Conservation (phyloP, 2,888 invertebrate species). For the Branchellion lobata region DNA sequence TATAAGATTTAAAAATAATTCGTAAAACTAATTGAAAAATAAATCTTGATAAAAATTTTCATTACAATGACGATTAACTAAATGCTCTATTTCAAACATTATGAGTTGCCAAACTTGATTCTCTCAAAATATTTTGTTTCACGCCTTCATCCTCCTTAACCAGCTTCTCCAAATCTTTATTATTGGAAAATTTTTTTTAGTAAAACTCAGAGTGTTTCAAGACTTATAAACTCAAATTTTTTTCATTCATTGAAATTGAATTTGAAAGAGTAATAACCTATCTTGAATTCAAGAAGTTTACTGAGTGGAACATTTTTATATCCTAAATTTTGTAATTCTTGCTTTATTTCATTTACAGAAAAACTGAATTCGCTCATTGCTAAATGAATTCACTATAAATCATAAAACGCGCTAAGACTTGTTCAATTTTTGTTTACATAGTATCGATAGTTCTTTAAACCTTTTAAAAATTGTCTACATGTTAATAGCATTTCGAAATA, state of each 20-base stretch:
- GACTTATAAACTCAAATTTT: too few relatives aligned
- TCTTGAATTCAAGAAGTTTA: not conserved
- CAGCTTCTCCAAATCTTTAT: not conserved
- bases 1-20: too few relatives aligned
- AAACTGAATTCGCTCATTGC: not conserved
- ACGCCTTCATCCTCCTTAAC: not conserved
- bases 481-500: too few relatives aligned
- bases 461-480: too few relatives aligned
- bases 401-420: not conserved
- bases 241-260: not conserved
- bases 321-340: slow-evolving; percentile 6
- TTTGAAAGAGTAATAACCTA: not conserved
- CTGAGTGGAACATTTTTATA: slow-evolving; percentile 6
- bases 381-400: not conserved
- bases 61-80: too few relatives aligned
- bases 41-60: too few relatives aligned
- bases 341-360: not conserved
- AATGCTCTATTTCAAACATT: too few relatives aligned
- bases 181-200: not conserved
- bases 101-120: too few relatives aligned
- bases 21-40: too few relatives aligned
- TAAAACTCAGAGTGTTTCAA: too few relatives aligned
- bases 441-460: too few relatives aligned
- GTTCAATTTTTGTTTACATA: not conserved
- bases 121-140: too few relatives aligned